Conservation (phyloP, 2,888 invertebrate genomes). For the Drosophila phalerata region DNA sequence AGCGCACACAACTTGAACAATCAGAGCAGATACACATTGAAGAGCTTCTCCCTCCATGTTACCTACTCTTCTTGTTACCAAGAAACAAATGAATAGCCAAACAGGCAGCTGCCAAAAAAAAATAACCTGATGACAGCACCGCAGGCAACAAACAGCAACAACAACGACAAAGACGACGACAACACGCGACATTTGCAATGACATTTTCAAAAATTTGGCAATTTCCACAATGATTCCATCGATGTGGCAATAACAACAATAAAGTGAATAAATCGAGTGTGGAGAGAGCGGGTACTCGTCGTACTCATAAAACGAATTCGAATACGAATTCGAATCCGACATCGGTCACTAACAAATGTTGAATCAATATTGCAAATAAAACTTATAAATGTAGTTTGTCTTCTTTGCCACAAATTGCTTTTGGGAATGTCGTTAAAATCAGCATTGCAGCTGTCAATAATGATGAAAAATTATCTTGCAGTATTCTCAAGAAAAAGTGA, state of each 20-base stretch:
- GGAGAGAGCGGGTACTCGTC: not conserved
- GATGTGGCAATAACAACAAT: conserved; percentile 28
- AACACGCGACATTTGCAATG: conserved; percentile 73
- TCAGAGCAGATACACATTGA: conserved; percentile 69
- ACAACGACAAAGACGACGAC: conserved; percentile 14
- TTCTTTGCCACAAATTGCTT: conserved; percentile 31
- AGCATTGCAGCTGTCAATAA: conserved; percentile 28
- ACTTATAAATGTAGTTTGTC: not conserved
- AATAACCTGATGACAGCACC: conserved; percentile 45
- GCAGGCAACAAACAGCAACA: conserved; percentile 33
- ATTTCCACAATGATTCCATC: conserved; percentile 59
- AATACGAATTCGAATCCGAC: not conserved
- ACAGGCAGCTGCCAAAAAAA: conserved; percentile 41
- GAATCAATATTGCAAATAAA: conserved; percentile 59
- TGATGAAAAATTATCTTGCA: conserved; percentile 37
- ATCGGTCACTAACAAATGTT: conserved; percentile 56
- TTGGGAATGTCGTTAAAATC: conserved; percentile 20
- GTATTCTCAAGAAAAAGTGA: conserved; percentile 1
- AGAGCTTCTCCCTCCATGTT: conserved; percentile 16
- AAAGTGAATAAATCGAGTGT: conserved; percentile 5
- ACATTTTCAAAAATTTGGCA: conserved; percentile 72
- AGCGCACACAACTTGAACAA: conserved; percentile 54
- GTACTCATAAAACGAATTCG: not conserved
- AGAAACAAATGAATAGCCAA: conserved; percentile 43
- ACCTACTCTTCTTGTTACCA: not conserved